A percentile compares a stretch with the other conserved stretches of the same genome.
Evolutionary conservation across 2,888 invertebrate species (phyloP).

Genomic region (Coelopa pilipes): DNA sequence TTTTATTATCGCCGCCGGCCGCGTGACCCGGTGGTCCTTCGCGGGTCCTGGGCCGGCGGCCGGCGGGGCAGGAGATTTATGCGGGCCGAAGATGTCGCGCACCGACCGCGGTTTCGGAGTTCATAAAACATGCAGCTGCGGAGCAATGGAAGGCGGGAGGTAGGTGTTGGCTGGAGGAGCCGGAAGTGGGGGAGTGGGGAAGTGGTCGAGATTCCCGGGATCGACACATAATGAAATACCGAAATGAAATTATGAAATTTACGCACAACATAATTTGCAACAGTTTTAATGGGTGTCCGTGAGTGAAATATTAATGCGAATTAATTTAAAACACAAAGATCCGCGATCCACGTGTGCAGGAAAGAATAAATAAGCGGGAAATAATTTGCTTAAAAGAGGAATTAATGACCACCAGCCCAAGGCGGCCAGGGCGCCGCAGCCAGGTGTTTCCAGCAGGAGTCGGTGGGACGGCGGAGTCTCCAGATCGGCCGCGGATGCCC

Average conservation of each 20-base stretch:
- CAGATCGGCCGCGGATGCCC: too few species aligned
- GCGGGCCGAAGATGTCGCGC: background rate
- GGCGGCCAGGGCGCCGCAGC: background rate
- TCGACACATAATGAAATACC: constrained; percentile 1
- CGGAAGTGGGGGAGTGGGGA: background rate
- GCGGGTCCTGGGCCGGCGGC: too few species aligned
- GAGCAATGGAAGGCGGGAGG: background rate
- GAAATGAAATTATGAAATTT: constrained; percentile 14
- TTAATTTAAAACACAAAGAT: background rate
- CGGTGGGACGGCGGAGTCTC: too few species aligned
- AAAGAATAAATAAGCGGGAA: background rate
- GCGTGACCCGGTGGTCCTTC: too few species aligned
- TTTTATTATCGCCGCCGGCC: background rate
- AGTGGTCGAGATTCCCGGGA: background rate
- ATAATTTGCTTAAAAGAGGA: background rate
- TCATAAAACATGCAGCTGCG: background rate
- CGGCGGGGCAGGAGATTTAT: too few species aligned
- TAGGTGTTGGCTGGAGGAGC: too few species aligned
- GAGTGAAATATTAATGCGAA: constrained; percentile 15
- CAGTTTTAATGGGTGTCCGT: background rate
- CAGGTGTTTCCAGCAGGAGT: too few species aligned
- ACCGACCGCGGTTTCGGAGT: background rate
- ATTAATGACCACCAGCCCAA: background rate
- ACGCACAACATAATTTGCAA: constrained; percentile 22
- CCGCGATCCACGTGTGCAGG: background rate